phyloP scores from a whole-genome alignment of 2,113 vertebrate species.

The Nothoprocta pentlandii region DNA sequence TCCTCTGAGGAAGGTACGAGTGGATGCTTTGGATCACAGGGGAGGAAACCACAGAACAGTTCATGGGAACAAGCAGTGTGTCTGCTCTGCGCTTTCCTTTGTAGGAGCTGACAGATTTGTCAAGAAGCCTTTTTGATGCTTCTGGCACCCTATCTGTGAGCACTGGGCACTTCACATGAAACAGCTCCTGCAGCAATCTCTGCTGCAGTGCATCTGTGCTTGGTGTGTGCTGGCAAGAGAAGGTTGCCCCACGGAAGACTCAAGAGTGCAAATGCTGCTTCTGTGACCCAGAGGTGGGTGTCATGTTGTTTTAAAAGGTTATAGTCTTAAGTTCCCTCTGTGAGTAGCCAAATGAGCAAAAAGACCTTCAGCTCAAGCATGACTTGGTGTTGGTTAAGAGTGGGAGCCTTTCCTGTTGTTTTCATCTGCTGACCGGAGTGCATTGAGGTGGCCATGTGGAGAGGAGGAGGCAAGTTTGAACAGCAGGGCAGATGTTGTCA shows the following conservation, averaged over 20 bases:
- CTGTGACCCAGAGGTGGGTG: neutral
- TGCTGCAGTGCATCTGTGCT: neutral
- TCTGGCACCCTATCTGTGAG: fast-evolving
- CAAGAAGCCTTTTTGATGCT: neutral
- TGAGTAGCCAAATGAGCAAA: neutral
- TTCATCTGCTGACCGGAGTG: neutral
- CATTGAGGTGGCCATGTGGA: neutral
- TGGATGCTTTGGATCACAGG: neutral
- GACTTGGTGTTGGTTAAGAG: neutral
- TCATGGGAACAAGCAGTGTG: neutral
- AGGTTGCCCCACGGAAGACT: neutral
- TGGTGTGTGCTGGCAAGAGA: neutral
- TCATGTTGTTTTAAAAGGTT: neutral
- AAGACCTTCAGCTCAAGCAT: fast-evolving
- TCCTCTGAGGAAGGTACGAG: neutral
- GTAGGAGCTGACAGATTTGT: neutral
- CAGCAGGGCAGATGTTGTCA: neutral
- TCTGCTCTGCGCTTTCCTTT: fast-evolving
- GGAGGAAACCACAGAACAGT: neutral
- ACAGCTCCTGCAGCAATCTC: neutral
- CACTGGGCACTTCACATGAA: fast-evolving
- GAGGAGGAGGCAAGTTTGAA: neutral
- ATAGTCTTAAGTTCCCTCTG: neutral
- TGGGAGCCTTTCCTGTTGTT: neutral
- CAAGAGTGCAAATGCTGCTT: neutral